Conservation (phyloP, 2,888 invertebrate species). For the Agriopis aurantiaria region DNA sequence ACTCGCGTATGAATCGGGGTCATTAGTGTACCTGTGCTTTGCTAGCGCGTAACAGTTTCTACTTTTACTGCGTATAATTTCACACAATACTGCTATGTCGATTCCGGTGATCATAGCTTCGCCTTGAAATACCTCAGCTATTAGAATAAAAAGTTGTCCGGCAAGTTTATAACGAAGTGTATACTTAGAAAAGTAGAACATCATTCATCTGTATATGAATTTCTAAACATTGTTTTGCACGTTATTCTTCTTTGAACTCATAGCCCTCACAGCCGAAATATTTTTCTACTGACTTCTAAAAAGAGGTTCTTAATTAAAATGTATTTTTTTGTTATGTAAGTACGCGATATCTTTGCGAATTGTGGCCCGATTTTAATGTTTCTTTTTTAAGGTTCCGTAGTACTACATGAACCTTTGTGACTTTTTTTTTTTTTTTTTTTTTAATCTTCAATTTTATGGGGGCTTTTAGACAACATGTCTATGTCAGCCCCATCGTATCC, state of each 20-base stretch:
- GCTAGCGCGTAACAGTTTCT: constrained; percentile 23
- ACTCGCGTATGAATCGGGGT: constrained; percentile 3
- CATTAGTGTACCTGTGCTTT: constrained; percentile 24
- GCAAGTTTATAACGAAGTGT: constrained; percentile 4
- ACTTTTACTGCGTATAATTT: constrained; percentile 24
- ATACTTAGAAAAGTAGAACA: background rate
- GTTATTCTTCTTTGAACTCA: background rate
- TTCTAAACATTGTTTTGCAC: background rate
- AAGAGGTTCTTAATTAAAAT: too few species aligned
- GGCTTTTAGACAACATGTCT: too few species aligned
- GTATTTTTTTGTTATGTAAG: too few species aligned
- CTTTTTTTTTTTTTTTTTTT: too few species aligned
- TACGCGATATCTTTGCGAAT: too few species aligned
- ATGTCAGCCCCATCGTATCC: too few species aligned
- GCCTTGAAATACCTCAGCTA: constrained; percentile 4
- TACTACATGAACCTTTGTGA: too few species aligned
- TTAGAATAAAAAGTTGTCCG: constrained; percentile 14
- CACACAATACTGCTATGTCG: constrained; percentile 9
- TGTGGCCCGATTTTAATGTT: too few species aligned
- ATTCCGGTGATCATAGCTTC: constrained; percentile 20
- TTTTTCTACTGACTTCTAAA: background rate
- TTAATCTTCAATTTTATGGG: too few species aligned
- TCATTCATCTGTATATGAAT: background rate
- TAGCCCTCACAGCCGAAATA: background rate
- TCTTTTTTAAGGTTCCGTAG: too few species aligned